These are phyloP conservation scores for Amphiprion ocellaris DNA, from an alignment of 2,113 vertebrate genomes.

Conservation along the genomic window DNA sequence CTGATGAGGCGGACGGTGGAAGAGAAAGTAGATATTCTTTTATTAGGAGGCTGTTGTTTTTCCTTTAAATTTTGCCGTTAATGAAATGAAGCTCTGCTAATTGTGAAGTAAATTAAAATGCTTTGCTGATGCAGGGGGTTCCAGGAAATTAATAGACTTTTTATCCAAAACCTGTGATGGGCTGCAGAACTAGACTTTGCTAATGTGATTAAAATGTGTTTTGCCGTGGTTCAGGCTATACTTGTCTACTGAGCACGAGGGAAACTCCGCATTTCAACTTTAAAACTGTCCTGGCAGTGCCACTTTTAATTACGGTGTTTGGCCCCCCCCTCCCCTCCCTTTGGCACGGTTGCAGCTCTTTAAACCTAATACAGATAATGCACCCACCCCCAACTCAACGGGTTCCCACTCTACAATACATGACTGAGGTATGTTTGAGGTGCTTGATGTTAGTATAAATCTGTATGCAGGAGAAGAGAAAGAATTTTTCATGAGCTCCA, in stretches of 20 bases:
- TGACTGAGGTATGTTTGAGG: conserved; percentile 53
- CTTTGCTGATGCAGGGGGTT: conserved; percentile 78
- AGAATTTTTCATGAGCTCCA: conserved; percentile 71
- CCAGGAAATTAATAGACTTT: conserved; percentile 80
- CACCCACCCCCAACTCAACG: neutral
- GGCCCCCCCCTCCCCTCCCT: conserved; percentile 6
- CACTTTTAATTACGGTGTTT: conserved; percentile 76
- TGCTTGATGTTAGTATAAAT: conserved; percentile 57
- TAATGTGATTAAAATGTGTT: conserved; percentile 82
- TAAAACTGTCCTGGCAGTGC: conserved; percentile 60
- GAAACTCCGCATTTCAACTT: conserved; percentile 59
- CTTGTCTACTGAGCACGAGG: conserved; percentile 32
- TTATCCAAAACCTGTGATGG: conserved; percentile 72
- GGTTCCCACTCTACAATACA: conserved; percentile 29
- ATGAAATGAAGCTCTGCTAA: conserved; percentile 82
- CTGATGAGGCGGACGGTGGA: conserved; percentile 57
- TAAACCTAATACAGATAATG: conserved; percentile 43
- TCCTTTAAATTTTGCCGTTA: conserved; percentile 76
- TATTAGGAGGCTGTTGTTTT: conserved; percentile 77
- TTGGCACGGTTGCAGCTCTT: conserved; percentile 29
- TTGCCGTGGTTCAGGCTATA: conserved; percentile 53
- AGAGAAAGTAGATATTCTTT: conserved; percentile 76
- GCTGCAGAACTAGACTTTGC: conserved; percentile 62
- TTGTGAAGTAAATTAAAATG: conserved; percentile 86
- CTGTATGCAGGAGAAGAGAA: conserved; percentile 64